Conservation (phyloP, 37 sponge, comb jelly and placozoan genomes). For the Crambe crambe region DNA sequence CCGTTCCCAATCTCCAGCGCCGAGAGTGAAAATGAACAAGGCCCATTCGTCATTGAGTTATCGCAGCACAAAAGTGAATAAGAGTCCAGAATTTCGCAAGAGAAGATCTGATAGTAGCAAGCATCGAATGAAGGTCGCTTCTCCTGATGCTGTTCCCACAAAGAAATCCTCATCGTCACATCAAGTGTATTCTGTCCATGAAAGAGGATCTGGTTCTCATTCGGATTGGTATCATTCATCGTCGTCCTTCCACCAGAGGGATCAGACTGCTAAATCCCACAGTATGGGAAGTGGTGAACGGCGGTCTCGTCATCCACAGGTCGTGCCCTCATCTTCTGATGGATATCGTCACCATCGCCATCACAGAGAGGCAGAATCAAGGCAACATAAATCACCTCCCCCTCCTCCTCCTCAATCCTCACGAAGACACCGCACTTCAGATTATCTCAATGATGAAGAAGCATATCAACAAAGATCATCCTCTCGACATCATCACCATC, state of each 20-base stretch:
- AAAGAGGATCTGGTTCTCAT: neutral
- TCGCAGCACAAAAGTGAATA: neutral
- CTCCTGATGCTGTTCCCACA: neutral
- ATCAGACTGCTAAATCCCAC: neutral
- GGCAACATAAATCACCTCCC: neutral
- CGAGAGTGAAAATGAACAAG: neutral
- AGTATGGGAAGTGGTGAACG: neutral
- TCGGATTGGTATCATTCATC: neutral
- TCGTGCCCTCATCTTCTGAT: neutral
- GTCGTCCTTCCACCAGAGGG: neutral
- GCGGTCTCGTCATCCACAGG: neutral
- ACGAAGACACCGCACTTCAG: neutral
- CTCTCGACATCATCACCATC: neutral
- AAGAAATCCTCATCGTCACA: neutral
- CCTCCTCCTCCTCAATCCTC: neutral
- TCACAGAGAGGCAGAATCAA: neutral
- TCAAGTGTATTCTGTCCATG: neutral
- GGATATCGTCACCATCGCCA: neutral
- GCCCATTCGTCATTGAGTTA: neutral
- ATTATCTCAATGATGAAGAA: neutral
- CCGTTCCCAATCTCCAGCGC: neutral
- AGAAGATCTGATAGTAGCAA: neutral
- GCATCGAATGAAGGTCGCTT: neutral
- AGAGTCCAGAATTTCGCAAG: neutral
- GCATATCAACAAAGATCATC: neutral